These are phyloP conservation scores for Copidosoma aretas DNA, from an alignment of 2,888 invertebrate genomes.

Conservation along the genomic window DNA sequence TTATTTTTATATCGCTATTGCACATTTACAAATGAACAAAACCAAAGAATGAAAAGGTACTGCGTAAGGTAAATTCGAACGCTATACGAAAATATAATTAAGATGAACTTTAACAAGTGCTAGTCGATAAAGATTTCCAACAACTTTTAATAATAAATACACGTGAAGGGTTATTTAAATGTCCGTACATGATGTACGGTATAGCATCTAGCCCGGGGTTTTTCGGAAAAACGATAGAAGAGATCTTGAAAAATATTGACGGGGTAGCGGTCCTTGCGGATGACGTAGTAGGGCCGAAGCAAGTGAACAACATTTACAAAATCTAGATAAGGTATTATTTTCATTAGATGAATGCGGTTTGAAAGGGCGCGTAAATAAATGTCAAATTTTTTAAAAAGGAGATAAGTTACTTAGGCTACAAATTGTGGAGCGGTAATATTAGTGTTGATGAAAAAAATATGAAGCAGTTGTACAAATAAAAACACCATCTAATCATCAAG, in stretches of 20 bases:
- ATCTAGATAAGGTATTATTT: neutral
- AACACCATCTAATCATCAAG: too few species aligned
- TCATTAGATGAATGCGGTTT: neutral
- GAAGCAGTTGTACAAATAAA: too few species aligned
- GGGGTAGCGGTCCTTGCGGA: neutral
- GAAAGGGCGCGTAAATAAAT: neutral
- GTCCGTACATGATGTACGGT: neutral
- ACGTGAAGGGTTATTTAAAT: neutral
- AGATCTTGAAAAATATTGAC: neutral
- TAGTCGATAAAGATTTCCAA: constrained; percentile 18
- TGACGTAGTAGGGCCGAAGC: neutral
- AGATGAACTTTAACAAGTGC: constrained; percentile 37
- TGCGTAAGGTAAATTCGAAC: neutral
- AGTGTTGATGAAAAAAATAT: too few species aligned
- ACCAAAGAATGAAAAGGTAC: constrained; percentile 6
- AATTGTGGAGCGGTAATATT: too few species aligned
- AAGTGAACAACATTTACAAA: neutral
- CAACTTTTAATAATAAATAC: constrained; percentile 7
- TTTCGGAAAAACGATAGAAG: neutral
- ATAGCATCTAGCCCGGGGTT: neutral
- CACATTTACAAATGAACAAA: constrained; percentile 42
- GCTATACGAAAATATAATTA: constrained; percentile 46
- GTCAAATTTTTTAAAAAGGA: constrained; percentile 2
- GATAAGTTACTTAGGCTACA: too few species aligned
- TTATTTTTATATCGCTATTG: constrained; percentile 44